phyloP scores from a whole-genome alignment of 2,113 vertebrate genomes.

The Pseudonaja textilis region DNA sequence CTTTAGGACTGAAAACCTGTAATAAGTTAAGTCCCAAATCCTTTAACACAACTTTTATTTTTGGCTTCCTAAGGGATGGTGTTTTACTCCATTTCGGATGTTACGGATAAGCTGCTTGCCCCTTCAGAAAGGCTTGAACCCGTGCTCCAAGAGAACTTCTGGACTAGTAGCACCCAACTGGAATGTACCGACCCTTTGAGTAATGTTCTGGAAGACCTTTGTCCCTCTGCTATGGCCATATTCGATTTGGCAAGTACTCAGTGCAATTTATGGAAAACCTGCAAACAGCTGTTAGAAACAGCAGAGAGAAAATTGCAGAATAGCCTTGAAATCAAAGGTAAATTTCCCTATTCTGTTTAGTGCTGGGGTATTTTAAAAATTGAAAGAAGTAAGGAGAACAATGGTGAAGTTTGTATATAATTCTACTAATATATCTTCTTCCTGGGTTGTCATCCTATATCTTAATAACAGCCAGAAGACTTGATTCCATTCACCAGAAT shows the following conservation, averaged over 20 bases:
- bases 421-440: not conserved
- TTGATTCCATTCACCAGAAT: slow-evolving; percentile 66
- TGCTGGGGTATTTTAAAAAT: not conserved
- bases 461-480: slow-evolving; percentile 70
- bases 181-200: slow-evolving; percentile 72
- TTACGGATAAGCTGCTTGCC: slow-evolving; percentile 88
- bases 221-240: slow-evolving; percentile 86
- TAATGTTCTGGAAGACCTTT: slow-evolving; percentile 84
- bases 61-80: slow-evolving; percentile 81
- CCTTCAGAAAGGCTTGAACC: slow-evolving; percentile 77
- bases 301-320: slow-evolving; percentile 82
- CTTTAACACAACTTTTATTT: not conserved
- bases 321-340: slow-evolving; percentile 82
- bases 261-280: slow-evolving; percentile 93
- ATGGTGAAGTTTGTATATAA: not conserved
- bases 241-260: slow-evolving; percentile 96
- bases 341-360: slow-evolving; percentile 37
- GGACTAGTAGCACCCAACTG: slow-evolving; percentile 71
- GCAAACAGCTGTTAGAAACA: slow-evolving; percentile 90
- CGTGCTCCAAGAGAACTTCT: slow-evolving; percentile 86
- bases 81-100: slow-evolving; percentile 96
- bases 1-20: not conserved
- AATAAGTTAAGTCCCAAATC: not conserved
- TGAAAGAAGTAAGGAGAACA: not conserved
- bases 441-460: slow-evolving; percentile 23